Conservation (phyloP, 2,888 invertebrate genomes). For the Crossocerus cetratus region DNA sequence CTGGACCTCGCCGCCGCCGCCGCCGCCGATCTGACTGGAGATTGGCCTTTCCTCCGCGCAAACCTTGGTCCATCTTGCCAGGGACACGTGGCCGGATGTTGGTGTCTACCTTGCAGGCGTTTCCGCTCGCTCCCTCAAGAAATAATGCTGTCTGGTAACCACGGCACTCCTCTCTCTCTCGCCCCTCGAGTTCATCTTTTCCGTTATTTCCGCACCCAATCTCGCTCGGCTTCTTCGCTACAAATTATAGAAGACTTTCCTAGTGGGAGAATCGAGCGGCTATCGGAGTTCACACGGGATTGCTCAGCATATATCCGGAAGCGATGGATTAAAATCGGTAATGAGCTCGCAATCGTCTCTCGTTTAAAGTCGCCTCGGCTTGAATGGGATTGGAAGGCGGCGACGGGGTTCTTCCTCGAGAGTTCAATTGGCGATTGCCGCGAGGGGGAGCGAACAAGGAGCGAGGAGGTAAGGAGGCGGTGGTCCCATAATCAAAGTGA, state of each 20-base stretch:
- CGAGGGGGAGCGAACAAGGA: background rate
- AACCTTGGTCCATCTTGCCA: constrained; percentile 52
- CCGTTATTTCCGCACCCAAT: constrained; percentile 15
- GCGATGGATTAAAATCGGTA: background rate
- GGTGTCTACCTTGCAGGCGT: constrained; percentile 63
- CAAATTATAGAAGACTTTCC: background rate
- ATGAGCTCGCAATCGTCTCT: background rate
- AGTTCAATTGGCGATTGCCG: constrained; percentile 41
- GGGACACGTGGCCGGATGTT: constrained; percentile 75
- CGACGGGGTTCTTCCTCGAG: constrained; percentile 2
- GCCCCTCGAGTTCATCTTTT: constrained; percentile 54
- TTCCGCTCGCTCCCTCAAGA: constrained; percentile 60
- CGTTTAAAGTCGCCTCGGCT: background rate
- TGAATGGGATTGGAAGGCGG: too few relatives aligned
- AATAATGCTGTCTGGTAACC: constrained; percentile 64
- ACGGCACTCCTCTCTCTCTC: constrained; percentile 52
- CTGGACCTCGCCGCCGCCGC: constrained; percentile 42
- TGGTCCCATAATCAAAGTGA: constrained; percentile 66
- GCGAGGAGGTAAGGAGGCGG: constrained; percentile 14
- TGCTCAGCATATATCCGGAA: background rate
- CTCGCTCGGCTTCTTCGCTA: background rate
- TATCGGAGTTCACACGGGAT: background rate
- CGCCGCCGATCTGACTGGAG: constrained; percentile 30
- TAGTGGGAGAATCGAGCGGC: background rate
- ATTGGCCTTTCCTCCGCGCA: constrained; percentile 40